Percentiles rank a stretch among this genome's conserved stretches.
These are phyloP conservation scores for Paguma larvata DNA, from an alignment of 2,797 vertebrate genomes.

Conservation along the genomic window DNA sequence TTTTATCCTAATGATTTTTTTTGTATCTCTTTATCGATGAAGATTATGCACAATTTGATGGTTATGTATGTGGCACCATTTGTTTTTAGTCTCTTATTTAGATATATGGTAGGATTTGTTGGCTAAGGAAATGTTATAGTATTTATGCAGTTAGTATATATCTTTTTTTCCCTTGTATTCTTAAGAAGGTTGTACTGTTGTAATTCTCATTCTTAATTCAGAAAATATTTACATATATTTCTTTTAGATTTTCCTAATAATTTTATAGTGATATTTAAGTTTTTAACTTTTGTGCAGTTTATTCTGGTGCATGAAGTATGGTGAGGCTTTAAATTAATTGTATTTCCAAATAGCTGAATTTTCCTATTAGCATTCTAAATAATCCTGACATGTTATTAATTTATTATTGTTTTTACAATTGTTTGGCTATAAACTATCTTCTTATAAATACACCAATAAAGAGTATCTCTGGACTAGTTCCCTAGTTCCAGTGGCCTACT, in stretches of 20 bases:
- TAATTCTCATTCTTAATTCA: background rate
- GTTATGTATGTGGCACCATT: background rate
- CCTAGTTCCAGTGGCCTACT: background rate
- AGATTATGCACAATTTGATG: background rate
- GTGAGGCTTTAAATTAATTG: background rate
- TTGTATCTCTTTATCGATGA: background rate
- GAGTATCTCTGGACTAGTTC: background rate
- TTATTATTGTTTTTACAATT: background rate
- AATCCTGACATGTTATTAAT: background rate
- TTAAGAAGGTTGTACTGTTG: background rate
- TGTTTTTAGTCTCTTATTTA: background rate
- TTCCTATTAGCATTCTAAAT: background rate
- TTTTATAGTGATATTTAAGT: background rate
- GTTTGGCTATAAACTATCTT: background rate
- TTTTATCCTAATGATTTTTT: background rate
- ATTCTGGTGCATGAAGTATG: background rate
- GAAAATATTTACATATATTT: background rate
- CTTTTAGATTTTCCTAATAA: constrained; percentile 3
- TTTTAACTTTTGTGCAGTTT: background rate
- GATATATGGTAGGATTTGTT: background rate
- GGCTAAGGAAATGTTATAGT: background rate
- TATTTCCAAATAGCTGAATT: background rate
- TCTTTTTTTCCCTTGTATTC: background rate
- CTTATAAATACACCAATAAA: background rate
- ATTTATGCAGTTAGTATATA: background rate